Evolutionary conservation across 2,888 invertebrate species (phyloP).

Genomic region (Prosapia bicincta): DNA sequence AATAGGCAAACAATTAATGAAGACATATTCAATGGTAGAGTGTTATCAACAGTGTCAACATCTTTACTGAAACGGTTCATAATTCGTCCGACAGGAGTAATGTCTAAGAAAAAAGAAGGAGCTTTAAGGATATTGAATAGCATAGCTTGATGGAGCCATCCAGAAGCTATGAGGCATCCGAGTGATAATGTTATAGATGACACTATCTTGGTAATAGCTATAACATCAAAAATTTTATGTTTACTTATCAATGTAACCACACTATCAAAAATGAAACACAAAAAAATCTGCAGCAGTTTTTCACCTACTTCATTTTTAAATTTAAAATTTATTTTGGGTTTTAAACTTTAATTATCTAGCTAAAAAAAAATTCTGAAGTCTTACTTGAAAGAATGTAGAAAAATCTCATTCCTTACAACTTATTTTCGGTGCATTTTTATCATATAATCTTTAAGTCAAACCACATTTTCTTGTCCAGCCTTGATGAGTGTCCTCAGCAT

Average conservation of each 20-base stretch:
- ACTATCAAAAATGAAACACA: too few relatives aligned
- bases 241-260: not conserved
- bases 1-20: slow-evolving; percentile 54
- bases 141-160: slow-evolving; percentile 42
- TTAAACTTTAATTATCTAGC: too few relatives aligned
- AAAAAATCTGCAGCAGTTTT: too few relatives aligned
- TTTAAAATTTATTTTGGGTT: too few relatives aligned
- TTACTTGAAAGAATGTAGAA: too few relatives aligned
- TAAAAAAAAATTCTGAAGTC: too few relatives aligned
- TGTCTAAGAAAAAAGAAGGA: slow-evolving; percentile 73
- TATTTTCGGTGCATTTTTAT: too few relatives aligned
- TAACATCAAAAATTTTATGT: not conserved
- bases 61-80: slow-evolving; percentile 77
- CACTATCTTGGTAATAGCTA: slow-evolving; percentile 11
- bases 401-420: too few relatives aligned
- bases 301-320: too few relatives aligned
- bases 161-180: slow-evolving; percentile 18
- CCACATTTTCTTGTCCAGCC: too few relatives aligned
- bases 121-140: slow-evolving; percentile 61
- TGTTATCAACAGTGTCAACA: slow-evolving; percentile 67
- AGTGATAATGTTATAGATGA: slow-evolving; percentile 7
- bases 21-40: slow-evolving; percentile 66
- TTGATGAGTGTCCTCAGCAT: too few relatives aligned
- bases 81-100: slow-evolving; percentile 74
- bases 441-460: too few relatives aligned